These are phyloP conservation scores for Heterochromis multidens DNA, from an alignment of 2,113 vertebrate species.

Conservation along the genomic window DNA sequence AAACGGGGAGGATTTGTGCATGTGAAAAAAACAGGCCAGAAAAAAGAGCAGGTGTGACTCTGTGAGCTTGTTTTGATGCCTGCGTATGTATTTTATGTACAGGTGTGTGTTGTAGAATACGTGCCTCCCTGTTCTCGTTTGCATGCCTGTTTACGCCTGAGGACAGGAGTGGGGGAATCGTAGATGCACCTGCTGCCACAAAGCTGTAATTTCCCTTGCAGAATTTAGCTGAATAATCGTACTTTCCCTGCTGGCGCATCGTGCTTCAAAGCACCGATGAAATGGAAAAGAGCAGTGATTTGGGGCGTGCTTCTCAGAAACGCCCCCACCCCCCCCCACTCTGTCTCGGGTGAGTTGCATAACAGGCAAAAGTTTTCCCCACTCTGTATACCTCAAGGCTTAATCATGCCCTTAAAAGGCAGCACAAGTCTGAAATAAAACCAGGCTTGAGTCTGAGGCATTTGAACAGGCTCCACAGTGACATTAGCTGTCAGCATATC, in stretches of 20 bases:
- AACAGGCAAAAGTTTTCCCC: slow-evolving; percentile 1
- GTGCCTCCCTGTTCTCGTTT: background rate
- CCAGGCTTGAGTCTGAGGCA: background rate
- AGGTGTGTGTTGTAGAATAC: slow-evolving; percentile 31
- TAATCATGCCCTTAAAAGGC: slow-evolving; percentile 18
- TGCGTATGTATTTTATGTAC: background rate
- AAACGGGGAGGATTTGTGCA: slow-evolving; percentile 23
- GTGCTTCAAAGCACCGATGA: slow-evolving; percentile 55
- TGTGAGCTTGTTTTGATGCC: background rate
- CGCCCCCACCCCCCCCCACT: background rate
- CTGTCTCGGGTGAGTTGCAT: background rate
- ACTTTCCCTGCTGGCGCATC: slow-evolving; percentile 18
- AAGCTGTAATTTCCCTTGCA: slow-evolving; percentile 43
- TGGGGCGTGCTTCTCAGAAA: slow-evolving; percentile 42
- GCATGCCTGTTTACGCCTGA: background rate
- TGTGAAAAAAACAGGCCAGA: background rate
- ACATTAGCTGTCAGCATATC: slow-evolving; percentile 15
- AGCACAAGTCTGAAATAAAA: background rate
- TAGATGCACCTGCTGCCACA: slow-evolving; percentile 48
- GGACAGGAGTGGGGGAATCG: background rate
- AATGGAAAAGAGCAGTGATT: slow-evolving; percentile 57
- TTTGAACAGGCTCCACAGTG: background rate
- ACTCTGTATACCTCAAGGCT: slow-evolving; percentile 6
- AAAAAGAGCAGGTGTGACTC: slow-evolving; percentile 12
- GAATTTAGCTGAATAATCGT: slow-evolving; percentile 53